Evolutionary conservation across 2,113 vertebrate species (phyloP), one percentile per base, ranked within the genome.

Genomic region (Machaerirhynchus nigripectus): DNA sequence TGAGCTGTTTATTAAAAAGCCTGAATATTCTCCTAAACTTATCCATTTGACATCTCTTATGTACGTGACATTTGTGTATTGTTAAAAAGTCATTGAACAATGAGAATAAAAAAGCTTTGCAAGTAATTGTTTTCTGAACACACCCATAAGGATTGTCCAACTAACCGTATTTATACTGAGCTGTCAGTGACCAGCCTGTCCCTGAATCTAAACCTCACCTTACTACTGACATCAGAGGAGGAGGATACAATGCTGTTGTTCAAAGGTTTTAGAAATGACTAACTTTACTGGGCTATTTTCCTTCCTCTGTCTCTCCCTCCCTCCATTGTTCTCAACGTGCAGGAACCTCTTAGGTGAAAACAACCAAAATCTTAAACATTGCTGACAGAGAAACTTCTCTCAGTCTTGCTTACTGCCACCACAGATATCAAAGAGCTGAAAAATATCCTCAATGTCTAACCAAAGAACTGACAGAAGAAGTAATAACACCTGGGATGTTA

Each of bases 141-240:
- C 24, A 39, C 9, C 15, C 30, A 3, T 35, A 33, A 53, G 18
- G 12, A 39, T 56, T 73, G 8, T 69, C 39, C 65, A 56, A 70
- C 60, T n/a, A 46, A 67, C 12, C 0, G 0, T 39, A 50, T 65
- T 61, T 55, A 33, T 1, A 2, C 10, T 17, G 14, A 75, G 52
- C 22, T 65, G 33, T 46, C n/a, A 76, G 31, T 28, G 11, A 67
- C 11, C 35, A 84, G 7, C 31, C 22, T 15, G 2, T 35, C 22
- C n/a, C 46, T 81, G 19, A 65, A 53, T 61, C 24, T 53, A 56
- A 84, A 56, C 21, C 7, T 30, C 24, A 11, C 30, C 6, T 53
- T 49, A 15, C 13, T 52, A 27, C 3, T 18, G 30, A 37, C 46
- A 75, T 56, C 20, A 44, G 23, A 81, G 46, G 49, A 68, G 21